Evolutionary conservation across 1,140 invertebrate species (phyloP).

Genomic region (Drosophila ananassae): DNA sequence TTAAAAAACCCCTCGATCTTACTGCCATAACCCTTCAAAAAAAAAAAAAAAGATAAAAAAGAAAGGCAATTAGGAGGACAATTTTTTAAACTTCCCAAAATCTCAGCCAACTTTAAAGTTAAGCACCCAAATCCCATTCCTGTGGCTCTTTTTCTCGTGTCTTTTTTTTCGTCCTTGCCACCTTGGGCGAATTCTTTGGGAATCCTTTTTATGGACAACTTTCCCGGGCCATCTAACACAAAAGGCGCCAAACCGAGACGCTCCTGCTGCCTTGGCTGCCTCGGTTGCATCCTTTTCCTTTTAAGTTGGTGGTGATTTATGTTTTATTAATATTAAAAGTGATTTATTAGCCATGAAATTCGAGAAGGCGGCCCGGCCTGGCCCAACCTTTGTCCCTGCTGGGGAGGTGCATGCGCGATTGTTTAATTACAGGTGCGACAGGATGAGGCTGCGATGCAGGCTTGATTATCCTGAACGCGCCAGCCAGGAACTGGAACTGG

Average conservation of each 20-base stretch:
- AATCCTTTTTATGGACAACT: slow-evolving; percentile 9
- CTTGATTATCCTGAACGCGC: slow-evolving; percentile 58
- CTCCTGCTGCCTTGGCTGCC: slow-evolving; percentile 6
- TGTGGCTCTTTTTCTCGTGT: neutral
- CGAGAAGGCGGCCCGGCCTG: slow-evolving; percentile 10
- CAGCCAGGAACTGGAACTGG: too few relatives aligned
- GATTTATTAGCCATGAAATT: slow-evolving; percentile 82
- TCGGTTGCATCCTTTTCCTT: slow-evolving; percentile 15
- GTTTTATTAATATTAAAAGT: slow-evolving; percentile 83
- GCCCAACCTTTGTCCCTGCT: slow-evolving; percentile 14
- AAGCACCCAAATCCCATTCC: neutral
- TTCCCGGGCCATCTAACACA: slow-evolving; percentile 38
- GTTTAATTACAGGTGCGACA: slow-evolving; percentile 63
- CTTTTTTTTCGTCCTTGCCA: neutral
- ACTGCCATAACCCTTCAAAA: neutral
- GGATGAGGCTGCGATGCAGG: slow-evolving; percentile 24
- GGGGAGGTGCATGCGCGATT: slow-evolving; percentile 50
- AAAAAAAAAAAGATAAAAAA: neutral
- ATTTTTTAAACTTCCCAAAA: neutral
- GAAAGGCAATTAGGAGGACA: neutral
- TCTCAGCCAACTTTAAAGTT: neutral
- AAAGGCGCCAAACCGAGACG: slow-evolving; percentile 43
- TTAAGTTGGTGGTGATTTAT: slow-evolving; percentile 75
- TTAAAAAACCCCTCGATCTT: neutral
- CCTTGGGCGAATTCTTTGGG: slow-evolving; percentile 19